Conservation (phyloP, 2,888 invertebrate genomes). For the Leptopterna dolabrata region DNA sequence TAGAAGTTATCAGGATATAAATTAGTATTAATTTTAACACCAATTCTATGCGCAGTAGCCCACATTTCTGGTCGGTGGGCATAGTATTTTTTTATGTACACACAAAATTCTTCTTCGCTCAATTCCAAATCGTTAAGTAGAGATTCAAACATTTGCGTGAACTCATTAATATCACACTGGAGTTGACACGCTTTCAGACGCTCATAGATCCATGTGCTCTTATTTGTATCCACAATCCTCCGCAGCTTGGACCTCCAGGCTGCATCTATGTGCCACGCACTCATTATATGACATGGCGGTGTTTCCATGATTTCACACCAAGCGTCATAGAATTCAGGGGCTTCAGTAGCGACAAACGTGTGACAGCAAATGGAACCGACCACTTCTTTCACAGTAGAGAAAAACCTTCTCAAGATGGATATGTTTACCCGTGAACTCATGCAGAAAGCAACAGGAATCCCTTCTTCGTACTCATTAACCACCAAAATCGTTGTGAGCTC, state of each 20-base stretch:
- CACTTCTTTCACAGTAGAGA: not conserved
- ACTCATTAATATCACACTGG: not conserved
- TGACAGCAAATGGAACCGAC: not conserved
- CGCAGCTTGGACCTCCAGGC: not conserved
- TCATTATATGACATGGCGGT: not conserved
- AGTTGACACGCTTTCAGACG: constrained; percentile 22
- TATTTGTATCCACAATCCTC: not conserved
- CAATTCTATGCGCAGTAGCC: not conserved
- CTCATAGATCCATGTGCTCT: not conserved
- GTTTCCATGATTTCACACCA: not conserved
- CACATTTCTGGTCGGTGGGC: not conserved
- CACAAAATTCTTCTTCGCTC: not conserved
- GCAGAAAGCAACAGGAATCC: constrained; percentile 16
- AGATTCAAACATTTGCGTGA: not conserved
- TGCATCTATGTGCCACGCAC: constrained; percentile 12
- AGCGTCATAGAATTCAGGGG: not conserved
- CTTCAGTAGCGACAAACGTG: not conserved
- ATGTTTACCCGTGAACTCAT: not conserved
- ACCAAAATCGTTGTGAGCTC: constrained; percentile 17
- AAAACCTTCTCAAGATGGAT: not conserved
- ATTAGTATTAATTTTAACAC: constrained; percentile 3
- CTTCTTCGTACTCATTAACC: constrained; percentile 25
- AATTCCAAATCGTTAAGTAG: not conserved
- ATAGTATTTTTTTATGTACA: not conserved
- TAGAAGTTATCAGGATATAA: not conserved